Conservation (phyloP, 2,797 vertebrate species). For the Semaprochilodus insignis region DNA sequence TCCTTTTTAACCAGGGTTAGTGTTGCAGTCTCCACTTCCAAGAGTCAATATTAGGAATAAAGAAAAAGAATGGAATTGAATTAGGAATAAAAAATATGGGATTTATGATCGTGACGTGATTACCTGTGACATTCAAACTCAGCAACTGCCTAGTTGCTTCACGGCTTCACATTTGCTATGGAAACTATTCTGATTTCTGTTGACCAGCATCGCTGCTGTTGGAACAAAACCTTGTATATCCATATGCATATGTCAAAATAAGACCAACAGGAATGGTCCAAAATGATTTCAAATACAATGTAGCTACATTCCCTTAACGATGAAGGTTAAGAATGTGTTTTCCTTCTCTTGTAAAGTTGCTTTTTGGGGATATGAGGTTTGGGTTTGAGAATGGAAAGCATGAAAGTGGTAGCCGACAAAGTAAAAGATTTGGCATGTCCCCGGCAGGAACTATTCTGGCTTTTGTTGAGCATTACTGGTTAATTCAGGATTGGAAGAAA, state of each 20-base stretch:
- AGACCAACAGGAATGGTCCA: too few relatives aligned
- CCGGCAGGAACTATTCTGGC: conserved; percentile 65
- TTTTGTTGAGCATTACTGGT: conserved; percentile 20
- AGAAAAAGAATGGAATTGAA: conserved; percentile 48
- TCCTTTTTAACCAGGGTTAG: conserved; percentile 68
- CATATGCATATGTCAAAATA: too few relatives aligned
- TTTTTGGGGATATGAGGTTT: background rate
- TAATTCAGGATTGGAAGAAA: background rate
- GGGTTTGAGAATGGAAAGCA: background rate
- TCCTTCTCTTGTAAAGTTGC: too few relatives aligned
- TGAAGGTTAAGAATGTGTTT: too few relatives aligned
- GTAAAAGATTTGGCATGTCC: background rate
- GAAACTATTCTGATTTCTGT: conserved; percentile 65
- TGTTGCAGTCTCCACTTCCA: conserved; percentile 59
- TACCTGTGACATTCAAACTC: conserved; percentile 40
- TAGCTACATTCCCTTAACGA: too few relatives aligned
- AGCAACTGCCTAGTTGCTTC: conserved; percentile 26
- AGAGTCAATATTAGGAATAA: conserved; percentile 63
- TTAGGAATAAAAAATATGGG: conserved; percentile 33
- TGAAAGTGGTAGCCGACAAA: background rate
- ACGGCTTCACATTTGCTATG: conserved; percentile 23
- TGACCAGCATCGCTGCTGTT: background rate
- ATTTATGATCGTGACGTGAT: conserved; percentile 49
- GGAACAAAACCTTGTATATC: too few relatives aligned
- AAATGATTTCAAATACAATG: too few relatives aligned